Evolutionary conservation across 2,888 invertebrate genomes (phyloP).

Genomic region (Synanthedon tipuliformis): DNA sequence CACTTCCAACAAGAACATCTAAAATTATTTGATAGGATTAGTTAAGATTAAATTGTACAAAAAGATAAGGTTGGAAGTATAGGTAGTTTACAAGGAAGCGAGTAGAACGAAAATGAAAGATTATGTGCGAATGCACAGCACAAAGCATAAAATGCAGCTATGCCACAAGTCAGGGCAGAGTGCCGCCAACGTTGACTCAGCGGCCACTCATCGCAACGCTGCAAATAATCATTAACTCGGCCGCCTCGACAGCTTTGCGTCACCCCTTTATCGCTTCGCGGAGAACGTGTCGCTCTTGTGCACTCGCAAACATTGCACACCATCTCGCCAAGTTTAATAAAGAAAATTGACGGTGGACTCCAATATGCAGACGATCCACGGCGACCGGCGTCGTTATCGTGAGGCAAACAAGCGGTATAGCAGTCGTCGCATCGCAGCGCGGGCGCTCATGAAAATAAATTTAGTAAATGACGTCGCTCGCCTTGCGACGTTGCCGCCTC

Average conservation of each 20-base stretch:
- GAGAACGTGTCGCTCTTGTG: conserved; percentile 55
- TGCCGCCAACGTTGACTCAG: conserved; percentile 52
- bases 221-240: conserved; percentile 51
- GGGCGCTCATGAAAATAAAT: conserved; percentile 64
- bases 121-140: too few relatives aligned
- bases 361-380: conserved; percentile 46
- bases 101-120: conserved; percentile 8
- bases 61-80: too few relatives aligned
- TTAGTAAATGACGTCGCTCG: conserved; percentile 69
- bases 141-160: not conserved
- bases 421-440: conserved; percentile 55
- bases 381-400: conserved; percentile 41
- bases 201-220: conserved; percentile 63
- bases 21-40: too few relatives aligned
- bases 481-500: conserved; percentile 58
- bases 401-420: conserved; percentile 40
- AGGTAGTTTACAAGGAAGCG: not conserved
- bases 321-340: conserved; percentile 15
- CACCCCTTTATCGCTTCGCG: conserved; percentile 59
- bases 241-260: conserved; percentile 41
- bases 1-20: too few relatives aligned
- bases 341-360: conserved; percentile 34
- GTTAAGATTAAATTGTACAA: too few relatives aligned
- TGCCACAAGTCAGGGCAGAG: conserved; percentile 7
- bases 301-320: conserved; percentile 9